Conservation (phyloP, 2,797 vertebrate genomes). For the Chelon labrosus region DNA sequence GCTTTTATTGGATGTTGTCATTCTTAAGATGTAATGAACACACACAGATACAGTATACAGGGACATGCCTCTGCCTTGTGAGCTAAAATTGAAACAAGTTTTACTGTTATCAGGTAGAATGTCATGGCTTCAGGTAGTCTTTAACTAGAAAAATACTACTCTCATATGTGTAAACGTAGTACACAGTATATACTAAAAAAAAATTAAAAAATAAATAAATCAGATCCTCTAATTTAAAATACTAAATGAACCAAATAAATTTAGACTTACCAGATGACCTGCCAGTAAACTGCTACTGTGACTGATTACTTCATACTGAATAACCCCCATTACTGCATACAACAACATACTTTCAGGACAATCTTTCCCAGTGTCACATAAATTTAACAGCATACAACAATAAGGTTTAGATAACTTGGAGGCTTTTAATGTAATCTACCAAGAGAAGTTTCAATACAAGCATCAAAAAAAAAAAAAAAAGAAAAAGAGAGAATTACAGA, state of each 20-base stretch:
- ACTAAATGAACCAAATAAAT: constrained; percentile 1
- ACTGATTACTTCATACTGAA: not conserved
- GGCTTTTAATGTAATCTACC: not conserved
- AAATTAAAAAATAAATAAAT: not conserved
- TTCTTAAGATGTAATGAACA: constrained; percentile 11
- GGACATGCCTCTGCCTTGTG: not conserved
- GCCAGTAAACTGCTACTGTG: not conserved
- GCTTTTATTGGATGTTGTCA: constrained; percentile 22
- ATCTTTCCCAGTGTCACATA: not conserved
- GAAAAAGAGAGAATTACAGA: not conserved
- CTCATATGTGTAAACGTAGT: no score
- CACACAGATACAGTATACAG: constrained; percentile 8
- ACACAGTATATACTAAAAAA: no score
- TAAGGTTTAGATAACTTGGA: not conserved
- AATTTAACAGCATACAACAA: not conserved
- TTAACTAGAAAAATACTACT: no score
- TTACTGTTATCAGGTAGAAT: not conserved
- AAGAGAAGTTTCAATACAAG: constrained; percentile 2
- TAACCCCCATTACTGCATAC: not conserved
- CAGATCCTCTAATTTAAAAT: not conserved
- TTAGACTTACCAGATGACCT: not conserved
- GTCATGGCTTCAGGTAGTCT: constrained; percentile 3
- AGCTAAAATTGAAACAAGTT: not conserved
- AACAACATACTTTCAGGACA: not conserved
- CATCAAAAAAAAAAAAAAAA: not conserved